Percentiles rank a stretch among this genome's conserved stretches.
Conservation (phyloP, 2,888 invertebrate genomes). For the Caenorhabditis parvicauda region DNA sequence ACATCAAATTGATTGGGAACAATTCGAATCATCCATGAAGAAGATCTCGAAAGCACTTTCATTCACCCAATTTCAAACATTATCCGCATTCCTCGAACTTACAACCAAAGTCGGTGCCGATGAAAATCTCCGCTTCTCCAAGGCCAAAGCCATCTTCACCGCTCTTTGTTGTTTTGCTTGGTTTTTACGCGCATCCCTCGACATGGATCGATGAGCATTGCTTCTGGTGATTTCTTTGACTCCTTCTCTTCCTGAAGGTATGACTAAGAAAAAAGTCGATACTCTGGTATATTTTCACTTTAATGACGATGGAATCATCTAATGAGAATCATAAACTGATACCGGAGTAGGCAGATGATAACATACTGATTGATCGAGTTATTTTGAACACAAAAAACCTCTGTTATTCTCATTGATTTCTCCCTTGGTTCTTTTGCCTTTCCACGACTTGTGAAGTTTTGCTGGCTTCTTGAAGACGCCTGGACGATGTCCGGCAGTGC, state of each 20-base stretch:
- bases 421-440: constrained; percentile 84
- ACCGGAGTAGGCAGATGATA: too few relatives aligned
- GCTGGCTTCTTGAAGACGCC: constrained; percentile 88
- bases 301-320: too few relatives aligned
- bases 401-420: constrained; percentile 65
- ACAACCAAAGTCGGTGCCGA: constrained; percentile 34
- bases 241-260: constrained; percentile 28
- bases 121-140: constrained; percentile 24
- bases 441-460: constrained; percentile 85
- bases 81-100: neutral
- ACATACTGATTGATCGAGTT: too few relatives aligned
- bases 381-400: too few relatives aligned
- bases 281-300: too few relatives aligned
- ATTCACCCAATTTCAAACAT: neutral
- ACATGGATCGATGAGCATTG: constrained; percentile 28
- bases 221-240: constrained; percentile 18
- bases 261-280: too few relatives aligned
- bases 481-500: constrained; percentile 72
- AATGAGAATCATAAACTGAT: too few relatives aligned
- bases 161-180: constrained; percentile 30
- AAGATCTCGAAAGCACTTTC: too few relatives aligned
- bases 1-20: neutral
- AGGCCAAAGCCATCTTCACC: constrained; percentile 26
- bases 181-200: constrained; percentile 37
- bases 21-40: neutral